A percentile compares a stretch with the other conserved stretches of the same genome.
Conservation (phyloP, 2,113 vertebrate genomes). For the Empidonax alnorum region DNA sequence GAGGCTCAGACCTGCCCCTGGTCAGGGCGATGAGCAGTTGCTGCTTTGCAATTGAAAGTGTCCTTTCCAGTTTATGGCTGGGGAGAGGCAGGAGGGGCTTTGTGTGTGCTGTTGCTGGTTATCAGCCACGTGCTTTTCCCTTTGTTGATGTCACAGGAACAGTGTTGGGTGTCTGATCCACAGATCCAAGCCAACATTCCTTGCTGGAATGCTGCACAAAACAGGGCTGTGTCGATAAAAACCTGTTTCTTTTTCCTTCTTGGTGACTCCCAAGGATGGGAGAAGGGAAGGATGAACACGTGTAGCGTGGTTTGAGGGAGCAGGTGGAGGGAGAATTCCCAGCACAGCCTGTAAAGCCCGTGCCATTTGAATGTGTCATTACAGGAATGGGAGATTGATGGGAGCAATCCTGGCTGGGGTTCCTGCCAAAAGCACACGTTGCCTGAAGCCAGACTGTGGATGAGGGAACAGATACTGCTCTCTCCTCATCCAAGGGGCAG, state of each 20-base stretch:
- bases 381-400: conserved; percentile 36
- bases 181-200: too few species aligned
- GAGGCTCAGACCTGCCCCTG: background rate
- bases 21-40: background rate
- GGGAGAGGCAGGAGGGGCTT: background rate
- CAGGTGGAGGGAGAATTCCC: conserved; percentile 3
- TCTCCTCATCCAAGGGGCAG: background rate
- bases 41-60: background rate
- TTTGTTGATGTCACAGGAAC: background rate
- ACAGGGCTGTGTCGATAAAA: background rate
- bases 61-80: background rate
- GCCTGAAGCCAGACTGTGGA: background rate
- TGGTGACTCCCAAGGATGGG: background rate
- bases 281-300: background rate
- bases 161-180: background rate
- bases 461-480: background rate
- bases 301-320: background rate
- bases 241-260: background rate
- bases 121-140: background rate
- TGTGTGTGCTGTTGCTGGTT: background rate
- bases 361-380: conserved; percentile 12
- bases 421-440: background rate
- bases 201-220: background rate
- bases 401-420: background rate
- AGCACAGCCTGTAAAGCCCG: background rate